A percentile compares a stretch with the other conserved stretches of the same genome.
Evolutionary conservation across 1,140 invertebrate species (phyloP).

Genomic region (Eupeodes corollae): DNA sequence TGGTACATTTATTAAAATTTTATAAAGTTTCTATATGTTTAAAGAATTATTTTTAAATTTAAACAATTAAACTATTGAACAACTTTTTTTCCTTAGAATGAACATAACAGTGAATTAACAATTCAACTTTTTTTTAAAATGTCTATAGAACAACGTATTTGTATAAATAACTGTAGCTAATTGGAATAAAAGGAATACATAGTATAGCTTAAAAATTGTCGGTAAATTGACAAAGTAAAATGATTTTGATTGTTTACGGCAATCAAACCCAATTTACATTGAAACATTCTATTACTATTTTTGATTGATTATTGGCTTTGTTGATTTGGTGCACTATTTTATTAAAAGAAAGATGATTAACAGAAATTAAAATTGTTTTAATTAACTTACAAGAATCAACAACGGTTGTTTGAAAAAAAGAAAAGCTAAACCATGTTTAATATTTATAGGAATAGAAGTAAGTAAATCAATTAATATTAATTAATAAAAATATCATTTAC

Average conservation of each 20-base stretch:
- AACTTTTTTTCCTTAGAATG: conserved; percentile 5
- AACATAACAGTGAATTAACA: conserved; percentile 9
- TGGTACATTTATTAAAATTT: conserved; percentile 7
- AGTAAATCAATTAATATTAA: not conserved
- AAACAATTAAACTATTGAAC: conserved; percentile 28
- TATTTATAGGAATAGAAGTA: not conserved
- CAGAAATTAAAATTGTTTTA: not conserved
- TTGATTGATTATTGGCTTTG: not conserved
- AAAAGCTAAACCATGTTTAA: not conserved
- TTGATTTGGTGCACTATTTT: not conserved
- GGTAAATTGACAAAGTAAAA: too few relatives aligned
- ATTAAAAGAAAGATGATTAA: too few relatives aligned
- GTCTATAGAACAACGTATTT: too few relatives aligned
- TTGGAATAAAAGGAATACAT: too few relatives aligned
- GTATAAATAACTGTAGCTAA: too few relatives aligned
- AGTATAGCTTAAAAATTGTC: too few relatives aligned
- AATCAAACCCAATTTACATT: too few relatives aligned
- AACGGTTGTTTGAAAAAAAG: not conserved
- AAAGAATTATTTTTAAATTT: conserved; percentile 8
- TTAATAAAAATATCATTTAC: not conserved
- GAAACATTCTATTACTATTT: not conserved
- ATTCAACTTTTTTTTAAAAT: not conserved
- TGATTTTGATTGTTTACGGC: too few relatives aligned
- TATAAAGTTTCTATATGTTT: conserved; percentile 11
- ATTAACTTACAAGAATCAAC: not conserved